phyloP scores from a whole-genome alignment of 2,888 invertebrate genomes.

The Apeira syringaria region DNA sequence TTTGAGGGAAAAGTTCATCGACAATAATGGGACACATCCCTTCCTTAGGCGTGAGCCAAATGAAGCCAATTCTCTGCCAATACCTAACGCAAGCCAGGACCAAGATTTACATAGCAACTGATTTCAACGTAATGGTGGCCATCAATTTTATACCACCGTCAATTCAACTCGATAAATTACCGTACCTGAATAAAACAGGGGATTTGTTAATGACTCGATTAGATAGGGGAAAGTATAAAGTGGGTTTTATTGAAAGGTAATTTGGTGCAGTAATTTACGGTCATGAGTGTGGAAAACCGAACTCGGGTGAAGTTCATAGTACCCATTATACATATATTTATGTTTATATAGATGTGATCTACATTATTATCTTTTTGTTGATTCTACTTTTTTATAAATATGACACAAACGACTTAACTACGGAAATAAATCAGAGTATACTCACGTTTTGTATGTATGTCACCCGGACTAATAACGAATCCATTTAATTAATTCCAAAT shows the following conservation, averaged over 20 bases:
- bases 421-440: too few species aligned
- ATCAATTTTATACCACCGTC: slow-evolving; percentile 29
- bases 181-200: slow-evolving; percentile 18
- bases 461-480: too few species aligned
- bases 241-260: slow-evolving; percentile 15
- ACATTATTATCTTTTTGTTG: too few species aligned
- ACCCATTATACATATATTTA: too few species aligned
- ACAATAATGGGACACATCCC: too few species aligned
- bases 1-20: too few species aligned
- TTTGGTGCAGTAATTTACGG: not conserved
- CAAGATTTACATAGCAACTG: slow-evolving; percentile 32
- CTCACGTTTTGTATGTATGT: too few species aligned
- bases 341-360: too few species aligned
- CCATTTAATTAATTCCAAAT: too few species aligned
- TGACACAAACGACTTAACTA: too few species aligned
- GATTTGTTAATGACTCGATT: slow-evolving; percentile 24
- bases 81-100: slow-evolving; percentile 19
- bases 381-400: too few species aligned
- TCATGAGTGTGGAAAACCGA: not conserved
- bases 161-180: slow-evolving; percentile 27
- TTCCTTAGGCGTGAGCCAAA: slow-evolving; percentile 5
- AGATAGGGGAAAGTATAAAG: slow-evolving; percentile 11
- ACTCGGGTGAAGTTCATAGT: too few species aligned
- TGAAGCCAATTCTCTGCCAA: slow-evolving; percentile 15
- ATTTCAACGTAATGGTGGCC: slow-evolving; percentile 28